These are phyloP conservation scores for Furnarius figulus DNA, from an alignment of 2,113 vertebrate genomes.

Conservation along the genomic window DNA sequence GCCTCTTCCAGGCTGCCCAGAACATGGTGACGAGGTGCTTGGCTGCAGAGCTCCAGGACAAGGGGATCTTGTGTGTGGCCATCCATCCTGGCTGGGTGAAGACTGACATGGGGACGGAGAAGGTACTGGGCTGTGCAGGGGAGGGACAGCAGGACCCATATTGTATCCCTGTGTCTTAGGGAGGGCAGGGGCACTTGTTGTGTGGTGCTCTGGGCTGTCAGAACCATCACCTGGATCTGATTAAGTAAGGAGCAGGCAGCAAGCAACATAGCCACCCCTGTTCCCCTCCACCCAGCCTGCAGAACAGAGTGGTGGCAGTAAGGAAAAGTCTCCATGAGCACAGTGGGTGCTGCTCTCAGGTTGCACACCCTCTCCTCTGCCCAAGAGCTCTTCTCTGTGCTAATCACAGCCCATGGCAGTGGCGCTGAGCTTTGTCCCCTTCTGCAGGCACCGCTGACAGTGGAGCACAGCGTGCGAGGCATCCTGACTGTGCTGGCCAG, in stretches of 20 bases:
- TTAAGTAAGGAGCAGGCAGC: not conserved
- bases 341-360: not conserved
- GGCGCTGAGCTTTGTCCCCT: not conserved
- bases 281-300: no score
- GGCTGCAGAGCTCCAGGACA: slow-evolving; percentile 27
- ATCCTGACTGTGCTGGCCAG: slow-evolving; percentile 49
- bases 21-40: slow-evolving; percentile 62
- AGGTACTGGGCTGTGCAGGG: slow-evolving; percentile 1
- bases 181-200: not conserved
- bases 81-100: slow-evolving; percentile 74
- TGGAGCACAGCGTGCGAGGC: slow-evolving; percentile 36
- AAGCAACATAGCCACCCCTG: not conserved
- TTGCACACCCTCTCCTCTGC: not conserved
- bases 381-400: not conserved
- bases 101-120: slow-evolving; percentile 60
- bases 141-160: not conserved
- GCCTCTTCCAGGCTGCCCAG: slow-evolving; percentile 59
- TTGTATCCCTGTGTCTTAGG: not conserved
- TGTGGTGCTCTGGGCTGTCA: not conserved
- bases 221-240: not conserved
- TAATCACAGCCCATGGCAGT: not conserved
- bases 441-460: slow-evolving; percentile 36
- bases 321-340: not conserved
- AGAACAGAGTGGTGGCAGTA: not conserved
- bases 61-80: slow-evolving; percentile 49